Evolutionary conservation across 2,113 vertebrate species (phyloP).

Genomic region (Ramphastos sulfuratus): DNA sequence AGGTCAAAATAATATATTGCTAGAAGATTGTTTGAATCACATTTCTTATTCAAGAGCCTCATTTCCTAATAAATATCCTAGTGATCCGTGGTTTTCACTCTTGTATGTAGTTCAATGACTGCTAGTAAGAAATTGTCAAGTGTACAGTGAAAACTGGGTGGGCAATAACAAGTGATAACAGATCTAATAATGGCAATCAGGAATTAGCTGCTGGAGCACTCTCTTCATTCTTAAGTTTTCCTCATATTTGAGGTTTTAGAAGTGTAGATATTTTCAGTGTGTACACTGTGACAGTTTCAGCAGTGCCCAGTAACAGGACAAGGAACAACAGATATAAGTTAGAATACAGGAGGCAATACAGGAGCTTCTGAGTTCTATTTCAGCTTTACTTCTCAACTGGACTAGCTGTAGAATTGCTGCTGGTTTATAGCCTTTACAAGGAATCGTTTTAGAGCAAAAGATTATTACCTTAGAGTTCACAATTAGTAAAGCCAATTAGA

Average conservation of each 20-base stretch:
- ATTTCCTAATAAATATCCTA: constrained; percentile 54
- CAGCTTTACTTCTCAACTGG: background rate
- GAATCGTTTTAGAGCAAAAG: background rate
- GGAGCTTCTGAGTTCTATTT: background rate
- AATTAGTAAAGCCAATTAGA: background rate
- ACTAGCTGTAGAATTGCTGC: background rate
- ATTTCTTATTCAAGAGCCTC: constrained; percentile 50
- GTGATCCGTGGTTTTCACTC: constrained; percentile 46
- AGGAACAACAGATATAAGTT: too few relatives aligned
- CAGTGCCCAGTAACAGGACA: too few relatives aligned
- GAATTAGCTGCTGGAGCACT: background rate
- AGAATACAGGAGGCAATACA: background rate
- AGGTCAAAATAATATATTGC: constrained; percentile 54
- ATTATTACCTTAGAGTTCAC: background rate
- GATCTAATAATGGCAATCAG: background rate
- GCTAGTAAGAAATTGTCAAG: constrained; percentile 44
- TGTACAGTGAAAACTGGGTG: constrained; percentile 36
- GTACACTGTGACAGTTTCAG: background rate
- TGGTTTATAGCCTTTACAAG: background rate
- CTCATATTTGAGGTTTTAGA: background rate
- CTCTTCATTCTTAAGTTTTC: constrained; percentile 8
- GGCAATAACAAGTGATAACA: constrained; percentile 29
- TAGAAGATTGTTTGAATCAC: constrained; percentile 35
- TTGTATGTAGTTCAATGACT: constrained; percentile 11
- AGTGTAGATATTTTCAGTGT: background rate